A percentile compares a stretch with the other conserved stretches of the same genome.
Evolutionary conservation across 2,888 invertebrate genomes (phyloP).

Genomic region (Pseudococcus longispinus): DNA sequence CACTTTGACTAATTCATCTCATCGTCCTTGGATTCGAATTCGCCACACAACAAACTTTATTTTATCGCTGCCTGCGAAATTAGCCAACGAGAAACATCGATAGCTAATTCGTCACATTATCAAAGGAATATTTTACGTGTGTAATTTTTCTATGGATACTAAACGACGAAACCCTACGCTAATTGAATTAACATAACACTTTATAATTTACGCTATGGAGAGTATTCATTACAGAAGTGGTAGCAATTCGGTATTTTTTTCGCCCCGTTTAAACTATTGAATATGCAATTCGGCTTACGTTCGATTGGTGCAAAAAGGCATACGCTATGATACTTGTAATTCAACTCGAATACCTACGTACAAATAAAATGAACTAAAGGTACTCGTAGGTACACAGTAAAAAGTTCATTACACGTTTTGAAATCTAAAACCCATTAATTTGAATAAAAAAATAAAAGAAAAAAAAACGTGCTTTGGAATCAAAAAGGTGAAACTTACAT

Average conservation of each 20-base stretch:
- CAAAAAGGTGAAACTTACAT: background rate
- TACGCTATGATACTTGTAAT: slow-evolving; percentile 6
- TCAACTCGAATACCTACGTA: background rate
- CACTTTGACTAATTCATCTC: background rate
- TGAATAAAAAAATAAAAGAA: background rate
- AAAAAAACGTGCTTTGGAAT: background rate
- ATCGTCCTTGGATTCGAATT: background rate
- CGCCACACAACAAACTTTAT: background rate
- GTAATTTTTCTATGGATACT: background rate
- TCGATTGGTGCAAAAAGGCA: background rate
- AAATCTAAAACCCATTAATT: slow-evolving; percentile 3
- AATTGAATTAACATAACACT: slow-evolving; percentile 14
- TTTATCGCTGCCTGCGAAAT: background rate
- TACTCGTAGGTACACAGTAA: too few relatives aligned
- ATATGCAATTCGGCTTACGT: background rate
- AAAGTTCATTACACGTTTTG: background rate
- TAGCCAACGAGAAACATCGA: slow-evolving; percentile 22
- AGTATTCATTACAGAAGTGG: background rate
- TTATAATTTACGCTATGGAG: slow-evolving; percentile 3
- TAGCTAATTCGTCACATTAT: background rate
- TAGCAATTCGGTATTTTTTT: background rate
- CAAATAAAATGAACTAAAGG: background rate
- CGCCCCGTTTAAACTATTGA: background rate
- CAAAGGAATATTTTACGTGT: slow-evolving; percentile 5
- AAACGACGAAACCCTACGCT: background rate